phyloP scores from a whole-genome alignment of 2,113 vertebrate species.

The Bagarius yarrelli region DNA sequence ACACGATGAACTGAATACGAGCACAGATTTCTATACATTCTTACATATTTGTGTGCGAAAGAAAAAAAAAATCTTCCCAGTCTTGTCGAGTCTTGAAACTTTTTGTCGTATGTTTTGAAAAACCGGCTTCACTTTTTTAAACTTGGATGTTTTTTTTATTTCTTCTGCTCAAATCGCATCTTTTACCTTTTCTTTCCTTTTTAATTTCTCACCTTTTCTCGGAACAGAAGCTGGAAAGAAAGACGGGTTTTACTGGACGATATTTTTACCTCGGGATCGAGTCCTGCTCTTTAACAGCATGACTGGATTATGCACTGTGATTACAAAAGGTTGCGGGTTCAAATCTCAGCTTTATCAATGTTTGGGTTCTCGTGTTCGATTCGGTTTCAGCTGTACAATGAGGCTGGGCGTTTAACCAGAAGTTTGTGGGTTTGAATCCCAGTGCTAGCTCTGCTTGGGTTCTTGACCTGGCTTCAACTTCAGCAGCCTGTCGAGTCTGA shows the following conservation, averaged over 20 bases:
- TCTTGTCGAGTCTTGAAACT: conserved; percentile 60
- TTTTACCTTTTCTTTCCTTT: conserved; percentile 49
- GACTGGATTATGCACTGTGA: conserved; percentile 76
- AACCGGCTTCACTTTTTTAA: conserved; percentile 32
- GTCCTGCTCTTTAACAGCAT: neutral
- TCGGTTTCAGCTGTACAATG: neutral
- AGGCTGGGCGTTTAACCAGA: neutral
- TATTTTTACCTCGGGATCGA: conserved; percentile 3
- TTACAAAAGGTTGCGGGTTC: conserved; percentile 45
- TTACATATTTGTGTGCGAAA: conserved; percentile 71
- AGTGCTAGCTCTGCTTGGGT: neutral
- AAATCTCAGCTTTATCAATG: neutral
- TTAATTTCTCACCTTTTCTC: conserved; percentile 50
- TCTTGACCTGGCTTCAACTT: too few relatives aligned
- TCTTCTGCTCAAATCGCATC: conserved; percentile 59
- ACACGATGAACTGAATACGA: conserved; percentile 59
- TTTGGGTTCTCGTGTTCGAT: neutral
- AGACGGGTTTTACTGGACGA: neutral
- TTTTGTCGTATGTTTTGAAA: conserved; percentile 57
- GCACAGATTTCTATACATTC: conserved; percentile 71
- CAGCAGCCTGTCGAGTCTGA: conserved; percentile 58
- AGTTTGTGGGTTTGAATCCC: conserved; percentile 60
- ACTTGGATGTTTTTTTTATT: conserved; percentile 41
- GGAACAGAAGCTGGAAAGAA: conserved; percentile 64
- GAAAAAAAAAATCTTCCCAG: conserved; percentile 53